These are phyloP conservation scores for Loripinus fragilis DNA, from an alignment of 2,888 invertebrate genomes.

Conservation along the genomic window DNA sequence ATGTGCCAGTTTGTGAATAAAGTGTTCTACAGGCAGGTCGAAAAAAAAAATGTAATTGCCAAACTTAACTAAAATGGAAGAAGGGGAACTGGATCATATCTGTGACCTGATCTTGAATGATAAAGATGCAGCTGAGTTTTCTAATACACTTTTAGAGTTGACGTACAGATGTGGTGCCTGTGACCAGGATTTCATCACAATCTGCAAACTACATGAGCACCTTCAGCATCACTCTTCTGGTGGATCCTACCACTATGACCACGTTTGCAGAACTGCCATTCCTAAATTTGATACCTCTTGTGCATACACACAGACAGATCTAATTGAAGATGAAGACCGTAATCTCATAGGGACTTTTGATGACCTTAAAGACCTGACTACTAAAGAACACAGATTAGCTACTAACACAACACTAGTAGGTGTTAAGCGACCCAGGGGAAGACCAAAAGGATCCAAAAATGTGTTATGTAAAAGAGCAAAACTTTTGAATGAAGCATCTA, in stretches of 20 bases:
- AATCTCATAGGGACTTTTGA: background rate
- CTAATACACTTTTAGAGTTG: background rate
- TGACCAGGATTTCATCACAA: conserved; percentile 34
- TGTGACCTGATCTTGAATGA: background rate
- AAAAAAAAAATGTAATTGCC: too few species aligned
- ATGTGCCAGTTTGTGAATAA: too few species aligned
- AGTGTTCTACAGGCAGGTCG: too few species aligned
- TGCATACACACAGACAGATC: conserved; percentile 43
- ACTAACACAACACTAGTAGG: background rate
- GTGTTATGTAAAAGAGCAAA: background rate
- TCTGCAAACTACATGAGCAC: conserved; percentile 55
- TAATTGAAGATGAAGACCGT: background rate
- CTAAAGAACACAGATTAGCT: background rate
- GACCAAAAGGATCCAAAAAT: conserved; percentile 16
- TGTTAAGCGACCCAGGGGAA: background rate
- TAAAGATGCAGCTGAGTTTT: background rate
- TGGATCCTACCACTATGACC: conserved; percentile 57
- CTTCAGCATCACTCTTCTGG: conserved; percentile 40
- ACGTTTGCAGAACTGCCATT: conserved; percentile 51
- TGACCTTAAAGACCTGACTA: background rate
- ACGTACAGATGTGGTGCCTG: conserved; percentile 52
- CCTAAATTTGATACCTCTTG: conserved; percentile 56
- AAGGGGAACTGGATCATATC: background rate
- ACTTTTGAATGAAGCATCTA: background rate
- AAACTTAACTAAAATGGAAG: background rate